Evolutionary conservation across 2,797 vertebrate genomes (phyloP), one percentile per base, ranked within the genome.

Genomic region (Rhinatrema bivittatum): DNA sequence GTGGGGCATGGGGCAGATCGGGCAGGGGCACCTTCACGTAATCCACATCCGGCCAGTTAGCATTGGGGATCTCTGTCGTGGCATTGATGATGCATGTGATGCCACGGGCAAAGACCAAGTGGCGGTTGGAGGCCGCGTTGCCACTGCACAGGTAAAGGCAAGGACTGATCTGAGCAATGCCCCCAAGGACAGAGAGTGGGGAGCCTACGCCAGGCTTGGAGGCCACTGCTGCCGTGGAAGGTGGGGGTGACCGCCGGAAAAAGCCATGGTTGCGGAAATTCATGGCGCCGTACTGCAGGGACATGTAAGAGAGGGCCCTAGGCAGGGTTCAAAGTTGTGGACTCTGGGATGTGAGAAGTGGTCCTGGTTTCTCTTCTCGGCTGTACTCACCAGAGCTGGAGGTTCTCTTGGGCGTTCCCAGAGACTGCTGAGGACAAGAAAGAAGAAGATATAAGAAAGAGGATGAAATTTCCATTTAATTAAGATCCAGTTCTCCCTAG

Each of bases 181-280:
- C 83, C 11, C 87, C 84, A 42, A 89, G 64, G 36, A 85, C 55
- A 30, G 52, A 0, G 9, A 46, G 25, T 7, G 40, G 22, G 4
- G 37, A 41, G 5, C 44, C 42, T 9, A 47, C 23, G 2, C 37
- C 12, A 6, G 46, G 46, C 20, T 42, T 27, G 13, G 32, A 42
- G 16, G 46, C 25, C 4, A 52, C 37, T 19, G 39, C 49, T 4
- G 33, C 33, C 23, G 46, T 27, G 3, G 56, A 37, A 8, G 58
- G 39, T 5, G 53, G 46, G 2, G 79, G 59, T 79, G 53, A 50
- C 22, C 59, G 53, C 21, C 59, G 86, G 36, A 87, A 86, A 36
- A 72, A 74, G 27, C 83, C 73, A 41, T 88, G 88, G 60, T 87
- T 90, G 58, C 81, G 84, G 64, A 88, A 91, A 73, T 82, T 87